These are phyloP conservation scores for Ashinkailepas kermadecensis DNA, from an alignment of 2,888 invertebrate species.

Conservation along the genomic window DNA sequence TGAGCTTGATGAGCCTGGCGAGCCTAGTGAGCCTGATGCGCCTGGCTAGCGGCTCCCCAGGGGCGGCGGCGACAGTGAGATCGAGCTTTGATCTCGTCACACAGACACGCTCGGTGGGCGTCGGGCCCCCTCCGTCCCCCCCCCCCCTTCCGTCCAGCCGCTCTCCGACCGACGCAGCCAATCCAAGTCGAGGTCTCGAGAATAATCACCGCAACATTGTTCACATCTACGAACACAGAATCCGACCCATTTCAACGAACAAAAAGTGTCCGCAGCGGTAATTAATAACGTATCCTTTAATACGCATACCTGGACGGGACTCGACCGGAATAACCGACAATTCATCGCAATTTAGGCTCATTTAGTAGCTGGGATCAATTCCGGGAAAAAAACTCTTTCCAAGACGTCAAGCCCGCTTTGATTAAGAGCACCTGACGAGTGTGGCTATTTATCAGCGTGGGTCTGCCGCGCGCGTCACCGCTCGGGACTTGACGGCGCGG, in stretches of 20 bases:
- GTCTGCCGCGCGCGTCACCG: neutral
- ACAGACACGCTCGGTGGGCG: neutral
- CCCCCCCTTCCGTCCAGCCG: neutral
- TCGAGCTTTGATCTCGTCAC: neutral
- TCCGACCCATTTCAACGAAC: neutral
- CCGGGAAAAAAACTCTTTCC: neutral
- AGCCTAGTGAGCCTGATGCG: too few species aligned
- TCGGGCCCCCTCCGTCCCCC: too few species aligned
- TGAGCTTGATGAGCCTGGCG: too few species aligned
- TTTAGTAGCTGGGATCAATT: neutral
- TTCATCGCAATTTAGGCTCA: slow-evolving; percentile 17
- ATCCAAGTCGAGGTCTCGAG: neutral
- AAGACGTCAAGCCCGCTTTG: neutral
- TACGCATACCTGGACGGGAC: neutral
- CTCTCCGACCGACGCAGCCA: neutral
- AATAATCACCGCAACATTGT: neutral
- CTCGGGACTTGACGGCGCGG: neutral
- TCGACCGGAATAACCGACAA: neutral
- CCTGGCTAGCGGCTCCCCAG: neutral
- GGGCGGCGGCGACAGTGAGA: neutral
- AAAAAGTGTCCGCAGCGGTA: neutral
- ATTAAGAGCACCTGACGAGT: neutral
- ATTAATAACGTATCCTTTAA: neutral
- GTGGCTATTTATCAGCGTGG: neutral
- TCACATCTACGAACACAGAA: neutral